Evolutionary conservation across 2,113 vertebrate species (phyloP), one percentile per base, ranked within the genome.

Genomic region (Proteles cristata): DNA sequence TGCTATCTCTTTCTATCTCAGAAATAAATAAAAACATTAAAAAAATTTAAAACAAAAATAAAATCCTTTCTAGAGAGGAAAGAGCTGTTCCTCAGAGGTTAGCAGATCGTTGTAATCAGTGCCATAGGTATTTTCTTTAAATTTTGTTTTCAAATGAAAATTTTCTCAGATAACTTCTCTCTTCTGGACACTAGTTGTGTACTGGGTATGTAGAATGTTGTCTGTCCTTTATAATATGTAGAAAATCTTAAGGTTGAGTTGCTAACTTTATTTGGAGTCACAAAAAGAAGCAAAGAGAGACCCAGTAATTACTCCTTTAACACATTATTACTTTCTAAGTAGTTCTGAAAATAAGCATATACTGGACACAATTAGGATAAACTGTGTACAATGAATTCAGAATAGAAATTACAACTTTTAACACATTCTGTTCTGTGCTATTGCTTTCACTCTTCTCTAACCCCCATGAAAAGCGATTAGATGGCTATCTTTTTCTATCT

Each of bases 261-360:
- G 53, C 33, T 68, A 33, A 48, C 65, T 90, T 89, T 69, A 81
- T 68, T 68, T 74, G 66, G 65, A 76, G 23, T 45, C 53, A 79
- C 12, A 63, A 33, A 69, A 93, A 55, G 48, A 74, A 85, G n/a
- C 83, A 88, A 35, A 82, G 45, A 88, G 28, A 82, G 76, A 53
- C 35, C 55, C 25, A 66, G 35, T 35, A 50, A 45, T 71, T 83
- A 69, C 39, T 88, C 23, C 79, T 48, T 86, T 80, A 74, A 76
- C 17, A 71, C 39, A 28, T 63, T 81, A 26, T 45, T 43, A 68
- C 50, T 69, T 86, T 94, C 65, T 43, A 10, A 96, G 23, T 79
- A 21, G 58, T 45, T 96, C 25, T 45, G 77, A 80, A 93, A 84
- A 35, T 45, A 66, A 33, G 31, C 53, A 31, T 16, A 0, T 76